Evolutionary conservation across 1,140 invertebrate genomes (phyloP).

Genomic region (Laupala kohalensis): DNA sequence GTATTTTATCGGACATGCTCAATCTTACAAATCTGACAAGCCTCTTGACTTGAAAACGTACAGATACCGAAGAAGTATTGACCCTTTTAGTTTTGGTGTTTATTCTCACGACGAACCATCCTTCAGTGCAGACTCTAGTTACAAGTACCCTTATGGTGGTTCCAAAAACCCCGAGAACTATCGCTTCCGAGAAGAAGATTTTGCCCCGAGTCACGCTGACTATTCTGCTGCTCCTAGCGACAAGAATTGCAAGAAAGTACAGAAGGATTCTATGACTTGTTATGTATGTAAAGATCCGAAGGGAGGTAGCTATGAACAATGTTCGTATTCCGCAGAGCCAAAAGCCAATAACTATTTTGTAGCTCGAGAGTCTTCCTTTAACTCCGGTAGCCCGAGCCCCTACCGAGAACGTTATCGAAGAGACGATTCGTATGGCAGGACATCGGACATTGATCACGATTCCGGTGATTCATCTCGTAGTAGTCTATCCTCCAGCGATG

Average conservation of each 20-base stretch:
- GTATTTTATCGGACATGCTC: constrained; percentile 10
- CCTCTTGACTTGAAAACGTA: background rate
- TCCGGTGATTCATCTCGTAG: background rate
- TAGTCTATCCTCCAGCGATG: background rate
- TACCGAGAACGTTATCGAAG: background rate
- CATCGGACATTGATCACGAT: background rate
- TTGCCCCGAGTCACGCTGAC: background rate
- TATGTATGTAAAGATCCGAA: constrained; percentile 35
- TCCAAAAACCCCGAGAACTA: background rate
- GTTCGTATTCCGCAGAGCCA: constrained; percentile 28
- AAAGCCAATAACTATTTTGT: constrained; percentile 24
- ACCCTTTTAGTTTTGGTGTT: background rate
- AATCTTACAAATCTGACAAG: constrained; percentile 1
- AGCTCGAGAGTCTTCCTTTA: constrained; percentile 17
- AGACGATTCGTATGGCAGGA: background rate
- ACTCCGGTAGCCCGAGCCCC: constrained; percentile 6
- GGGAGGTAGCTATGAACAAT: constrained; percentile 33
- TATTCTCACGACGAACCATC: background rate
- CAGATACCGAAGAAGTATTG: constrained; percentile 1
- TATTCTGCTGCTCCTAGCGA: background rate
- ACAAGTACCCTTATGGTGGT: background rate
- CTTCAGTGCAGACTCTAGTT: background rate
- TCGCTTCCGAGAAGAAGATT: constrained; percentile 1
- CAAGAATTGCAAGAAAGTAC: constrained; percentile 8
- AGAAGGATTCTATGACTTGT: constrained; percentile 27